Base-by-base conservation (phyloP, 1,140 invertebrate species). In the Apis cerana region DNA sequence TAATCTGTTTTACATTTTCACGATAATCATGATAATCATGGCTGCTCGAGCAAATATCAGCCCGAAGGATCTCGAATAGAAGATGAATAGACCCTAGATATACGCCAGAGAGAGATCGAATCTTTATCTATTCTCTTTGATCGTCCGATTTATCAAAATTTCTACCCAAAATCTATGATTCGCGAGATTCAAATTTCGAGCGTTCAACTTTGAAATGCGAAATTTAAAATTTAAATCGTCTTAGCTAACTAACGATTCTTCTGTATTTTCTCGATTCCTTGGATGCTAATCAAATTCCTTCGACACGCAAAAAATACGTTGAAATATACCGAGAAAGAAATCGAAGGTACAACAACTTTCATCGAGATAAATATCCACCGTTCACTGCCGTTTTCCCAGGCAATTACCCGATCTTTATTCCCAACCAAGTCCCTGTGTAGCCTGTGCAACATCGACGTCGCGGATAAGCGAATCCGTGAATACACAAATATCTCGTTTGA, bases 401-500 rank as follows among this genome's bases (percentile, higher is more conserved):
- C 56, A 56, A 68, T 84, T 80, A 48, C 58, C 15, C 48, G 52
- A 56, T 76, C 74, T 80, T 75, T 75, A 80, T 85, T 80, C 83
- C 50, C 48, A 54, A 27, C 62, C 33, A 43, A 43, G 33, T 43
- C 4, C 33, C 33, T 7, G 33, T 43, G 33, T 0, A 43, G 33
- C 33, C 54, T 54, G 54, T 54, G 17, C 72, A 74, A 82, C 80
- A 80, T 23, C 78, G 64, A 43, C 78, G 71, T 52, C 62, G 61
- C 61, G 75, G 58, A 84, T 72, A 85, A 67, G 86, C 65, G 80
- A 89, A 90, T 91, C 86, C 87, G 89, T 91, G 90, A 91, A 92
- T 92, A 91, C 86, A 90, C 90, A 91, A 91, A 90, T 91, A 90
- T 77, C 87, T 89, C 85, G 76, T 85, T 65, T 65, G 65, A 62